Percentiles rank a stretch among this genome's conserved stretches.
Evolutionary conservation across 2,113 vertebrate genomes (phyloP).

Genomic region (Madoqua kirkii): DNA sequence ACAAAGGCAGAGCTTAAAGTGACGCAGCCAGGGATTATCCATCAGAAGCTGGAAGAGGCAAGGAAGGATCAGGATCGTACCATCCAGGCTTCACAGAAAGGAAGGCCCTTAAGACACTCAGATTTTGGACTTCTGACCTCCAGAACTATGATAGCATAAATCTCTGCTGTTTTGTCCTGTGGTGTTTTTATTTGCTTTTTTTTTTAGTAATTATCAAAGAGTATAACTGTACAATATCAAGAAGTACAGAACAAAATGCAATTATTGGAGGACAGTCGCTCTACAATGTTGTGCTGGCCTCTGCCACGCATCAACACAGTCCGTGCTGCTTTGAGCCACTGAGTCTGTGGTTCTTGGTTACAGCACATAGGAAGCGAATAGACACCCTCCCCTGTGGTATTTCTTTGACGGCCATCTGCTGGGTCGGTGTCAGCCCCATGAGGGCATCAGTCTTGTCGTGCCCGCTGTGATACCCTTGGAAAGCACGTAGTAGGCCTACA

Average conservation of each 20-base stretch:
- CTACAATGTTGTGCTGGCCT: background rate
- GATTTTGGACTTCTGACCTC: background rate
- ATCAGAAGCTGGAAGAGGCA: background rate
- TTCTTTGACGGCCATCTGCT: background rate
- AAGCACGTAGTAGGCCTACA: too few species aligned
- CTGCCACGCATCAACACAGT: background rate
- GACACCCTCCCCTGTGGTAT: too few species aligned
- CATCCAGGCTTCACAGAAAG: background rate
- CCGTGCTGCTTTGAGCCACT: background rate
- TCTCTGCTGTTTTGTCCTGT: background rate
- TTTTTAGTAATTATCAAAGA: background rate
- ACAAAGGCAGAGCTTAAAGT: background rate
- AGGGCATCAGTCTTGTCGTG: too few species aligned
- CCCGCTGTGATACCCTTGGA: too few species aligned
- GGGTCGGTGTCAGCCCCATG: background rate
- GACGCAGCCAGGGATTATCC: accelerated
- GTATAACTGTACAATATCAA: background rate
- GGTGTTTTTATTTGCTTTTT: background rate
- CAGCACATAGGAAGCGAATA: background rate
- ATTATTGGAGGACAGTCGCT: background rate
- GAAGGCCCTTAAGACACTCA: background rate
- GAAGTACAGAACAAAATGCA: background rate
- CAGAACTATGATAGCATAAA: background rate
- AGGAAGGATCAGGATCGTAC: background rate
- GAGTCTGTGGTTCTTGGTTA: background rate